phyloP scores from a whole-genome alignment of 1,140 invertebrate genomes.

The Brachionus sp. region DNA sequence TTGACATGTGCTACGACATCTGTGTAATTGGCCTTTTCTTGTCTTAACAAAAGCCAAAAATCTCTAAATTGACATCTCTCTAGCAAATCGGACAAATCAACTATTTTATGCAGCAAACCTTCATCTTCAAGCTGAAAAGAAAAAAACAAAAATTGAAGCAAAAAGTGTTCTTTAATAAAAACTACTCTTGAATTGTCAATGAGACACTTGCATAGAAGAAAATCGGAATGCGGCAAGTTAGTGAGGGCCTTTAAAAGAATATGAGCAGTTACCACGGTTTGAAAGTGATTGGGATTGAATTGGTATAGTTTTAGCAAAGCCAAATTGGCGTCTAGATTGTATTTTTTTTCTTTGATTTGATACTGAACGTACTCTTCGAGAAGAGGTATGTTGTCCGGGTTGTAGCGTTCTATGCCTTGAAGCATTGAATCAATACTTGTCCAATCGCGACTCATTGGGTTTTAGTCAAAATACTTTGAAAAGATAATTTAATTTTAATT shows the following conservation, averaged over 20 bases:
- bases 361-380: conserved; percentile 87
- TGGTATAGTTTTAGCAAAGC: conserved; percentile 79
- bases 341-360: conserved; percentile 85
- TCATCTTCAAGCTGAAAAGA: conserved; percentile 70
- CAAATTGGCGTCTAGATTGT: conserved; percentile 91
- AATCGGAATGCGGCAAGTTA: conserved; percentile 92
- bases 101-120: conserved; percentile 76
- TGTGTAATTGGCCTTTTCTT: conserved; percentile 55
- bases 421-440: background rate
- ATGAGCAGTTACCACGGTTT: conserved; percentile 71
- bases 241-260: conserved; percentile 90
- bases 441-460: conserved; percentile 15
- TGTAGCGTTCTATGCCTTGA: conserved; percentile 65
- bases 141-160: background rate
- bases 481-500: background rate
- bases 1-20: conserved; percentile 64
- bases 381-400: conserved; percentile 82
- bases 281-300: conserved; percentile 83
- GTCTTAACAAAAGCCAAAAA: conserved; percentile 69
- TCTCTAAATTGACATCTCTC: conserved; percentile 87
- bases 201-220: conserved; percentile 90
- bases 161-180: conserved; percentile 13
- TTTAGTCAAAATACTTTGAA: conserved; percentile 46
- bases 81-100: conserved; percentile 80
- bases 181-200: conserved; percentile 76